These are phyloP conservation scores for Erebia epiphron DNA, from an alignment of 2,888 invertebrate genomes.

Conservation along the genomic window DNA sequence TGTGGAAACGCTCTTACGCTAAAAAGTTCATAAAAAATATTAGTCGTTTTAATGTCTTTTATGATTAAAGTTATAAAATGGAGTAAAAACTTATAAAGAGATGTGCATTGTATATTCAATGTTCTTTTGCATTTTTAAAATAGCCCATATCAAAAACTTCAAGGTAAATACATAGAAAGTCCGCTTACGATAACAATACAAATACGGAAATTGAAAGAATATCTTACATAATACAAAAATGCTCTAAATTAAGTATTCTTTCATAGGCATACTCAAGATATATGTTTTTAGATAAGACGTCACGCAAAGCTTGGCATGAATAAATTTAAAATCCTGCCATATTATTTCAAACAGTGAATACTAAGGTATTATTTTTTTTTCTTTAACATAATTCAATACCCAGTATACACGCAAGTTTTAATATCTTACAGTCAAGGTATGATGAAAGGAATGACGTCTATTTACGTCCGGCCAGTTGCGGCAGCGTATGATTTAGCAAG, in stretches of 20 bases:
- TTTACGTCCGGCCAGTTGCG: background rate
- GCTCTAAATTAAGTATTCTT: background rate
- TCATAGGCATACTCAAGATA: background rate
- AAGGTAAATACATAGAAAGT: conserved; percentile 6
- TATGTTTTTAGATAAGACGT: background rate
- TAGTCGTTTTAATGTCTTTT: conserved; percentile 27
- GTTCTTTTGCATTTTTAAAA: background rate
- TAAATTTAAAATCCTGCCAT: background rate
- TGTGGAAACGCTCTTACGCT: conserved; percentile 10
- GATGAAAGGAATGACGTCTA: background rate
- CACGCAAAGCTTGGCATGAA: background rate
- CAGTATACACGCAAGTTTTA: background rate
- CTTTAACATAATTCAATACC: background rate
- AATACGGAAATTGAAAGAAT: background rate
- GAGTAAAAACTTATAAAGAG: conserved; percentile 19
- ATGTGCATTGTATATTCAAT: conserved; percentile 3
- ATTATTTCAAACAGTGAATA: background rate
- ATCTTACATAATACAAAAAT: background rate
- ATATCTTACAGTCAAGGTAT: background rate
- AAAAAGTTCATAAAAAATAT: conserved; percentile 19
- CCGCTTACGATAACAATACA: background rate
- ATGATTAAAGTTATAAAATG: conserved; percentile 18
- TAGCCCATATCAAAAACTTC: conserved; percentile 13
- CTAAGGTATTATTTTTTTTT: background rate
- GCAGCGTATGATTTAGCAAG: background rate